These are phyloP conservation scores for Baccha elongata DNA, from an alignment of 2,888 invertebrate genomes.

Conservation along the genomic window DNA sequence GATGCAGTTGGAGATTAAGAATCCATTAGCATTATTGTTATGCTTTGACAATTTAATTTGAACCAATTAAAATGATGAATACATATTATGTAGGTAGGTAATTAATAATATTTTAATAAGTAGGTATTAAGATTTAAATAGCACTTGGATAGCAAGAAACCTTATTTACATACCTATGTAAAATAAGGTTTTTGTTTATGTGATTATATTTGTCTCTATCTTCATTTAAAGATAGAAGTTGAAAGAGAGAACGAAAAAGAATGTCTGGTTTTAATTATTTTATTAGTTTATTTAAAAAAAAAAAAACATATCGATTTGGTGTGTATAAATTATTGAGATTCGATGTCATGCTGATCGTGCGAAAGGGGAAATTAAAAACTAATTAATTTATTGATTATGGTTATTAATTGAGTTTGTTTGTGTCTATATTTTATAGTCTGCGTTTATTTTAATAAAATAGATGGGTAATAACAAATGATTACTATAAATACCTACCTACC, in stretches of 20 bases:
- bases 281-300: too few relatives aligned
- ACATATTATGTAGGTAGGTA: too few relatives aligned
- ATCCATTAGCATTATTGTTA: constrained; percentile 5
- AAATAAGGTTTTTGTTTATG: not conserved
- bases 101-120: too few relatives aligned
- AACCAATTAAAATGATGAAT: constrained; percentile 44
- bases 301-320: not conserved
- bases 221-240: not conserved
- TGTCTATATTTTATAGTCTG: not conserved
- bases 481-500: too few relatives aligned
- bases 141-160: not conserved
- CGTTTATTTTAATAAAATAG: not conserved
- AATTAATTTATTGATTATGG: constrained; percentile 12
- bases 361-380: not conserved
- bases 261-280: constrained; percentile 1
- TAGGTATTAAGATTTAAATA: not conserved
- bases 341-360: not conserved
- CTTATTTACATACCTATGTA: too few relatives aligned
- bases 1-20: constrained; percentile 3
- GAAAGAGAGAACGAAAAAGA: not conserved
- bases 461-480: too few relatives aligned
- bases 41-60: constrained; percentile 62
- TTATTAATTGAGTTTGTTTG: not conserved
- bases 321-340: not conserved
- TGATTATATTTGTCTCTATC: not conserved